A percentile compares a stretch with the other conserved stretches of the same genome.
These are phyloP conservation scores for Ammodytes marinus DNA, from an alignment of 2,113 vertebrate species.

Conservation along the genomic window DNA sequence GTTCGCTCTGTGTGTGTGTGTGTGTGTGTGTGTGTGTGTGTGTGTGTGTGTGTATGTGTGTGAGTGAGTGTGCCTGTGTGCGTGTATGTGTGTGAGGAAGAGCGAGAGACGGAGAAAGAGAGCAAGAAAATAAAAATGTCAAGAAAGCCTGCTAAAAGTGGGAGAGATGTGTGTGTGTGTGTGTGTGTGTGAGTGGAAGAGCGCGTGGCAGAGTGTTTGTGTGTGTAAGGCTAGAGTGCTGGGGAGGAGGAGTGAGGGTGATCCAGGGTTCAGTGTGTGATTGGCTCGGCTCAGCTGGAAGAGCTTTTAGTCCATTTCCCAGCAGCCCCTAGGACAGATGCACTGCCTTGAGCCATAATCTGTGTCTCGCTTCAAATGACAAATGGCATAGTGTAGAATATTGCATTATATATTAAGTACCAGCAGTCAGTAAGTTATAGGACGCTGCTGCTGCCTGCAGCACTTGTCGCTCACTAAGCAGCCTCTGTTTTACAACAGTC, in stretches of 20 bases:
- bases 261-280: conserved; percentile 89
- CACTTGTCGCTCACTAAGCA: conserved; percentile 71
- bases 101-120: neutral
- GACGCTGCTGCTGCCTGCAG: conserved; percentile 88
- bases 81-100: too few relatives aligned
- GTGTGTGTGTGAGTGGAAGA: conserved; percentile 25
- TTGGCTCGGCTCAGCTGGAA: conserved; percentile 95
- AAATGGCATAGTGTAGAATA: conserved; percentile 95
- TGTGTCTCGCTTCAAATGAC: conserved; percentile 94
- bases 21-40: conserved; percentile 5
- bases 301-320: conserved; percentile 95
- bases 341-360: conserved; percentile 99
- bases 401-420: conserved; percentile 99
- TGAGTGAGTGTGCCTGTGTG: neutral
- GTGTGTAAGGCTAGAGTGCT: conserved; percentile 55
- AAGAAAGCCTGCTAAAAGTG: conserved; percentile 27
- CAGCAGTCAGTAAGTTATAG: conserved; percentile 98
- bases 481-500: conserved; percentile 82
- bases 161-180: neutral
- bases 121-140: conserved; percentile 4
- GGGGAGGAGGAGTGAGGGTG: conserved; percentile 62
- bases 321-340: conserved; percentile 96
- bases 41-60: conserved; percentile 16
- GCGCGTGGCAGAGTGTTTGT: conserved; percentile 11
- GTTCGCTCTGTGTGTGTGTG: neutral